Base-by-base conservation (phyloP, 2,113 vertebrate genomes). In the Clarias macrocephalus region DNA sequence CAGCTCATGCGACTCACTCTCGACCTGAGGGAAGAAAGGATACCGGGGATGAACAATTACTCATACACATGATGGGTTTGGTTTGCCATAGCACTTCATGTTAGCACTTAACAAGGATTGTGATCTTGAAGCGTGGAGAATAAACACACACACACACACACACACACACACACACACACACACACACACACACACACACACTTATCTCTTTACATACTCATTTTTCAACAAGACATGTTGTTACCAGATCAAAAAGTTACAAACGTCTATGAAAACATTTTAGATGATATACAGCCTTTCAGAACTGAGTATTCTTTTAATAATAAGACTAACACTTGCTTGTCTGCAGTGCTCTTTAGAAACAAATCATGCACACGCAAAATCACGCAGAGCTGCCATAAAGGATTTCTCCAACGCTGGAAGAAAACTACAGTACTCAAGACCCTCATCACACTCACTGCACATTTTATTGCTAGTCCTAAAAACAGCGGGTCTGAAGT, bases 1-100 rank as follows among this genome's bases (percentile, higher is more conserved):
- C 63, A 99, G 96, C 89, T 99, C 97, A 92, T 99, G 99, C 0
- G 94, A 95, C 93, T 99, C 98, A 0, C 96, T 95, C 90, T 99
- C 98, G 87, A 99, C 97, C 98, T 99, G 89, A 0, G 91, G 60
- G 79, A 82, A 57, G 82, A 60, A 79, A 89, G 66, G 3, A 28
- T 48, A 2, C 12, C 23, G 37, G 5, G 48, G 28, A 37, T 60
- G 0, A 80, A 28, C 19, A 37, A 11, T 59, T 57, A 1, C 10
- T 37, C 30, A 21, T 15, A 23, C 60, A 23, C 21, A 2, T 62
- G 65, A 68, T 18, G 16, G n/a, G 30, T 33, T 72, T 73, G 18
- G 18, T 19, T 42, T 73, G 8, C 2, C n/a, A n/a, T n/a, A n/a
- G n/a, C n/a, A n/a, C n/a, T n/a, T n/a, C n/a, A n/a, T n/a, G n/a